These are phyloP conservation scores for Oncorhynchus kisutch DNA, from an alignment of 2,113 vertebrate species.

Conservation along the genomic window DNA sequence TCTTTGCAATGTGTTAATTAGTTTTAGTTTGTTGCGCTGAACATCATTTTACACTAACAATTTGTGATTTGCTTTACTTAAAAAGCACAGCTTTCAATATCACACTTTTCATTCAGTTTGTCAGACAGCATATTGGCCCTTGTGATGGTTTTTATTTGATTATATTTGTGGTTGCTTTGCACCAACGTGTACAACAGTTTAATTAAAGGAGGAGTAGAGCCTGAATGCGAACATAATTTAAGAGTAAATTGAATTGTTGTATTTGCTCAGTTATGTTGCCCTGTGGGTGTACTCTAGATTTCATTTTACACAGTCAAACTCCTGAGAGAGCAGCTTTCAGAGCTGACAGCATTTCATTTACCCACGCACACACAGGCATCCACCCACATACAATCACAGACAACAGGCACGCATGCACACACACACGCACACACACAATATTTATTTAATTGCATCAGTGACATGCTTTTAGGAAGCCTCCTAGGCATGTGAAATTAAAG, in stretches of 20 bases:
- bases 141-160: constrained; percentile 65
- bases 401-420: not conserved
- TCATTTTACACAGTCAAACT: constrained; percentile 56
- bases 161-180: constrained; percentile 53
- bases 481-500: constrained; percentile 58
- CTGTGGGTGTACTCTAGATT: constrained; percentile 62
- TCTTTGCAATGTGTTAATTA: constrained; percentile 52
- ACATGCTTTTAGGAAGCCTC: constrained; percentile 64
- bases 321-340: constrained; percentile 56
- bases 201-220: constrained; percentile 64
- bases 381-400: constrained; percentile 14
- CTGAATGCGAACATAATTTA: constrained; percentile 61
- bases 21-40: constrained; percentile 57
- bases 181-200: constrained; percentile 57
- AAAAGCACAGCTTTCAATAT: constrained; percentile 39
- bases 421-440: not conserved
- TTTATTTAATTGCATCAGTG: constrained; percentile 63
- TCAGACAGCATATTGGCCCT: constrained; percentile 57
- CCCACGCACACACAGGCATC: not conserved
- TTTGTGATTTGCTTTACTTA: constrained; percentile 51
- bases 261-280: constrained; percentile 63
- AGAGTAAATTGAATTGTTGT: constrained; percentile 71
- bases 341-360: constrained; percentile 59
- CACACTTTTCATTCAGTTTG: constrained; percentile 42
- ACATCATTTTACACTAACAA: constrained; percentile 58